Evolutionary conservation across 1,140 invertebrate species (phyloP).

Genomic region (Drosophila ananassae): DNA sequence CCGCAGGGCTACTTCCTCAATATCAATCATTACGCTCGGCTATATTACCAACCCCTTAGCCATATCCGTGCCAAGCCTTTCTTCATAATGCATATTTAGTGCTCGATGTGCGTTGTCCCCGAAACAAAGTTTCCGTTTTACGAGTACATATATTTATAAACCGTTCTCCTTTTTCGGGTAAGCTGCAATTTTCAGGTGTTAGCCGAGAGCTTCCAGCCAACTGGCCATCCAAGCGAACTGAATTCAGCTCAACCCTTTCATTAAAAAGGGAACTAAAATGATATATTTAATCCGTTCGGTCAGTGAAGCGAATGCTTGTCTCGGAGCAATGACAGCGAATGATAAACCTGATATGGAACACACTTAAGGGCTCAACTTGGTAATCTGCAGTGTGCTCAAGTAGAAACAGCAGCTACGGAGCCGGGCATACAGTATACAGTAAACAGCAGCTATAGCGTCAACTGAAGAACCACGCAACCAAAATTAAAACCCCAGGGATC

Average conservation of each 20-base stretch:
- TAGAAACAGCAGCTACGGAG: conserved; percentile 67
- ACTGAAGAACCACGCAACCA: conserved; percentile 44
- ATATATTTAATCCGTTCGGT: conserved; percentile 81
- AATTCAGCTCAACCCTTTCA: conserved; percentile 69
- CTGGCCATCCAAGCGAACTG: conserved; percentile 33
- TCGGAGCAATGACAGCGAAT: conserved; percentile 56
- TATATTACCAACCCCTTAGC: conserved; percentile 64
- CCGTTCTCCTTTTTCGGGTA: conserved; percentile 17
- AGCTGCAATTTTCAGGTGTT: conserved; percentile 77
- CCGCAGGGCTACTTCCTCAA: conserved; percentile 74
- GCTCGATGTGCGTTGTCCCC: conserved; percentile 28
- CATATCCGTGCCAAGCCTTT: conserved; percentile 49
- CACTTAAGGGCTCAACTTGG: conserved; percentile 80
- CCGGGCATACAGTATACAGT: neutral
- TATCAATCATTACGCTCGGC: conserved; percentile 76
- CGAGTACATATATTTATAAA: conserved; percentile 26
- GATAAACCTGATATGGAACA: conserved; percentile 81
- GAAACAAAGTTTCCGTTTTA: conserved; percentile 59
- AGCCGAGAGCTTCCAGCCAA: conserved; percentile 38
- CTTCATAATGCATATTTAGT: conserved; percentile 70
- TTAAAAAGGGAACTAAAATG: conserved; percentile 72
- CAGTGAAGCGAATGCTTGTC: conserved; percentile 67
- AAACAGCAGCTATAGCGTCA: conserved; percentile 13
- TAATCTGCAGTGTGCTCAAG: conserved; percentile 77
- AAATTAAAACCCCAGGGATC: conserved; percentile 56